Evolutionary conservation across 2,113 vertebrate species (phyloP), one percentile per base, ranked within the genome.

Genomic region (pig (Sus scrofa)): DNA sequence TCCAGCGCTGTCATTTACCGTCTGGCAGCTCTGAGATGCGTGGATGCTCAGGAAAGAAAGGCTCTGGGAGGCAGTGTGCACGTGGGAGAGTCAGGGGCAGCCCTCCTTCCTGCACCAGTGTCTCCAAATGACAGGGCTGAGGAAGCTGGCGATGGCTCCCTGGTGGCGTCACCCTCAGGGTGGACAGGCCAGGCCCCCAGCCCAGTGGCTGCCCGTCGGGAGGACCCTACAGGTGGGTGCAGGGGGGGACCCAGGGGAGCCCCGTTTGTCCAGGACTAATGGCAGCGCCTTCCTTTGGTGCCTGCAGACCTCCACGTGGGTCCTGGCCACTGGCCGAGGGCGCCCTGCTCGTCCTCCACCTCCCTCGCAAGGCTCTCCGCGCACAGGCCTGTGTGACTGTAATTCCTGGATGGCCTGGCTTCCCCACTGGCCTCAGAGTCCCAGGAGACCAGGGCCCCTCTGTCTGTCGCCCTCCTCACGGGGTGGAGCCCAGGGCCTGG

Each of bases 281-380:
- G 68, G n/a, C 32, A 0, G 39, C 30, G 79, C 1, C 32, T 56
- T 54, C n/a, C 22, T 26, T 8, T 27, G 34, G 58, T 2, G 1
- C 19, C 27, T 6, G 3, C 0, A 0, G 32, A 16, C 14, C 0
- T 63, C 39, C 32, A 6, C 2, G 1, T 1, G 20, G 2, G 52
- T 6, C 14, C 1, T 44, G 44, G 7, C 3, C n/a, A n/a, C 1
- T 44, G 44, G 44, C 24, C 19, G 19, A 0, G 18, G 65, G 27
- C 1, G 6, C 32, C 37, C 26, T 67, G 60, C 34, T 24, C n/a
- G 56, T 12, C 19, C 32, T 52, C 10, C 50, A 22, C 54, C 77
- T 3, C 83, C 73, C 37, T 27, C 22, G 34, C 22, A 3, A 24
- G 63, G n/a, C 12, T 0, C 10, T 14, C 16, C 22, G 0, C 5